Evolutionary conservation across 2,113 vertebrate genomes (phyloP), one percentile per base, ranked within the genome.

Genomic region (Gobiocypris rarus): DNA sequence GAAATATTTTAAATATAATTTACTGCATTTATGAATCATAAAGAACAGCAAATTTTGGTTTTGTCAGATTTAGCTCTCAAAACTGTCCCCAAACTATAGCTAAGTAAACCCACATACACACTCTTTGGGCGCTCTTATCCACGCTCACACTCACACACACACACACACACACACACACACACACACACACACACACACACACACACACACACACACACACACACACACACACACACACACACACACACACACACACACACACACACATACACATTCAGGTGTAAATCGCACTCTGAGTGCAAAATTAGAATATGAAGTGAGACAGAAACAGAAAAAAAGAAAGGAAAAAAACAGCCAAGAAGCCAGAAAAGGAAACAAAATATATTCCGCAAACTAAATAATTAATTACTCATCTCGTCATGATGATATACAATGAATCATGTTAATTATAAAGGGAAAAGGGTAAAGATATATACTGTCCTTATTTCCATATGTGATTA

Each of bases 391-490:
- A 54, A 71, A 22, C 50, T 26, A 76, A 41, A 10, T 15, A 75
- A 76, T 76, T 0, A 54, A 71, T 82, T 48, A 82, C 34, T 71
- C 81, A 69, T 22, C 84, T 79, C 22, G 13, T 67, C 82, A 82
- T 78, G 81, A 84, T 85, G 86, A 71, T 83, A 93, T 90, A 90
- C 86, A 90, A 87, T 89, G 87, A 86, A 28, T 82, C 78, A 43
- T 84, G 84, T 77, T 74, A 48, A 48, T 56, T 78, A 45, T n/a
- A 63, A 26, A 26, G 61, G 65, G 54, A 67, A 34, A 63, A 87
- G 28, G 34, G 24, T 56, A 74, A 56, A 56, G 59, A 70, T 28
- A 80, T 80, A 61, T 34, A 65, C 13, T 65, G 43, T 67, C 59
- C 43, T 65, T 67, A 65, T 50, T 67, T 80, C 45, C 34, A 77